Conservation (phyloP, 2,888 invertebrate species). For the Schizaphis graminum region DNA sequence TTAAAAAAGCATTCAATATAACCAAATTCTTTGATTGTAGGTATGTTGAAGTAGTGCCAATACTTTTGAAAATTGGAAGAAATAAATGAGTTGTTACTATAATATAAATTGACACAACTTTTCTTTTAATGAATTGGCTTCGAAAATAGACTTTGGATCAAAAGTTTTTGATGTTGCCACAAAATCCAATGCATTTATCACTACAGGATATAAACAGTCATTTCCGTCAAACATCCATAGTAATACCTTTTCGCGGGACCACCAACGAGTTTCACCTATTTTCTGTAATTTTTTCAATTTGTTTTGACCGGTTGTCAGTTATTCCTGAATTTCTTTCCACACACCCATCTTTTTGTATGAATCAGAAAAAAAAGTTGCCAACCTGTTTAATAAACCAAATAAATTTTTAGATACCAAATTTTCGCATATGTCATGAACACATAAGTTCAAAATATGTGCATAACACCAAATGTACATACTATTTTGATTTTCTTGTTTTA, state of each 20-base stretch:
- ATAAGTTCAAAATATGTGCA: conserved; percentile 25
- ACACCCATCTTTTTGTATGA: conserved; percentile 39
- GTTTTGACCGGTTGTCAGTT: neutral
- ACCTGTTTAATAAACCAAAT: conserved; percentile 39
- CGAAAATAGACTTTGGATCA: neutral
- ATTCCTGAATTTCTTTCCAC: neutral
- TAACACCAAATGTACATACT: conserved; percentile 40
- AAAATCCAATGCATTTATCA: conserved; percentile 10
- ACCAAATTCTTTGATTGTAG: conserved; percentile 23
- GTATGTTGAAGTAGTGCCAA: conserved; percentile 19
- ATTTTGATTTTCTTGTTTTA: neutral
- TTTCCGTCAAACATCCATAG: conserved; percentile 1
- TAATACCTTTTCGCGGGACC: conserved; percentile 22
- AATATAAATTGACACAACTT: conserved; percentile 21
- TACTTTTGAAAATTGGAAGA: conserved; percentile 24
- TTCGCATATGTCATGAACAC: conserved; percentile 2
- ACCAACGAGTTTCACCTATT: conserved; percentile 24
- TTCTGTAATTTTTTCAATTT: conserved; percentile 1
- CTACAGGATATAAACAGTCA: conserved; percentile 19
- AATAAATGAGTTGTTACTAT: conserved; percentile 23
- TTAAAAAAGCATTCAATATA: conserved; percentile 19
- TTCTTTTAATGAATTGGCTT: conserved; percentile 18
- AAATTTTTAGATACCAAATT: neutral
- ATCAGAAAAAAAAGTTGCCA: conserved; percentile 17
- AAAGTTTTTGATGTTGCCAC: neutral